phyloP scores from a whole-genome alignment of 2,888 invertebrate genomes.

The Iphiclides podalirius region DNA sequence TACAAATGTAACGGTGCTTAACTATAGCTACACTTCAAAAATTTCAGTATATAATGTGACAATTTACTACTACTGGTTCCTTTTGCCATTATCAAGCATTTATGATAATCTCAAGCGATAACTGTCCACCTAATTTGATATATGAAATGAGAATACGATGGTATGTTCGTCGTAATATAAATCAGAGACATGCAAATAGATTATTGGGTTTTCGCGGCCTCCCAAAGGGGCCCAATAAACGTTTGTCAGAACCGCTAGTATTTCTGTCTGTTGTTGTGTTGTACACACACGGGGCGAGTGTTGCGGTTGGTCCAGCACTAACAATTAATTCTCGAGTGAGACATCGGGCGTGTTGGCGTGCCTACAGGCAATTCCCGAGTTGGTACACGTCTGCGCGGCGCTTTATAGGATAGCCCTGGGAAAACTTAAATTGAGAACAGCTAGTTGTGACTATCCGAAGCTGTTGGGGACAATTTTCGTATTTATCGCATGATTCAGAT shows the following conservation, averaged over 20 bases:
- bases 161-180: not conserved
- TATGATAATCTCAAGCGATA: too few species aligned
- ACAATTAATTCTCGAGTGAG: conserved; percentile 28
- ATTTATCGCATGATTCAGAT: too few species aligned
- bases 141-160: too few species aligned
- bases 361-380: conserved; percentile 43
- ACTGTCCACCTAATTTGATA: too few species aligned
- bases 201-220: not conserved
- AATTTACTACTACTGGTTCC: too few species aligned
- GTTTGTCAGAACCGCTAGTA: not conserved
- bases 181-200: not conserved
- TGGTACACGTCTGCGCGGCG: conserved; percentile 29
- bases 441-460: not conserved
- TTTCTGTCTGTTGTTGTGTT: not conserved
- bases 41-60: too few species aligned
- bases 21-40: too few species aligned
- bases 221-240: not conserved
- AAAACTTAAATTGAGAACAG: conserved; percentile 19
- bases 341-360: conserved; percentile 48
- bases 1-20: too few species aligned
- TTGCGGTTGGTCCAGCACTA: conserved; percentile 18
- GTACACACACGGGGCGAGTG: conserved; percentile 24
- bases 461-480: not conserved
- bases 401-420: conserved; percentile 31
- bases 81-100: too few species aligned